phyloP scores from a whole-genome alignment of 2,888 invertebrate species.

The Mesorhabditis spiculigera region DNA sequence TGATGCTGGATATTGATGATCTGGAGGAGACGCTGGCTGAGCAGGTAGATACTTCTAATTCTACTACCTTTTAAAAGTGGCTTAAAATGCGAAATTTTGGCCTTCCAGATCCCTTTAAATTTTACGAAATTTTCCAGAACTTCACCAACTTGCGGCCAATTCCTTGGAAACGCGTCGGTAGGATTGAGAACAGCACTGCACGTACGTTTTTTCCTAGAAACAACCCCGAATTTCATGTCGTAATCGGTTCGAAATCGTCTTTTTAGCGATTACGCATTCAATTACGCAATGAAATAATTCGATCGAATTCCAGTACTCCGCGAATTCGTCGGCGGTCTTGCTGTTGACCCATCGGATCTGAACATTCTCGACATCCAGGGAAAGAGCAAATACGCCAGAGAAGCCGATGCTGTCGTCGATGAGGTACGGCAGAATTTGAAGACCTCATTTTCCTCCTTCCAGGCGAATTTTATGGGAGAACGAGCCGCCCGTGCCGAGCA shows the following conservation, averaged over 20 bases:
- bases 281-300: too few species aligned
- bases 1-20: slow-evolving; percentile 59
- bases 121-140: slow-evolving; percentile 39
- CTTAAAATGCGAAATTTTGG: too few species aligned
- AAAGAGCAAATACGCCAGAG: slow-evolving; percentile 34
- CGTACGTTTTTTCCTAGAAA: slow-evolving; percentile 9
- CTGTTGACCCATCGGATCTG: slow-evolving; percentile 13
- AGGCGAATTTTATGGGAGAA: slow-evolving; percentile 13
- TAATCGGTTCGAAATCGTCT: neutral
- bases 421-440: slow-evolving; percentile 26
- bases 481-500: slow-evolving; percentile 5
- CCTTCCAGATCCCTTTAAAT: neutral
- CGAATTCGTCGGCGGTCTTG: slow-evolving; percentile 26
- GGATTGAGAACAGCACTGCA: slow-evolving; percentile 45
- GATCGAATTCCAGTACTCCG: slow-evolving; percentile 13
- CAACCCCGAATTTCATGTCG: neutral
- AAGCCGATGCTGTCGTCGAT: slow-evolving; percentile 45
- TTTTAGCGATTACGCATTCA: too few species aligned
- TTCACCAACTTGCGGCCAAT: slow-evolving; percentile 56
- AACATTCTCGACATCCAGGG: slow-evolving; percentile 18
- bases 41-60: neutral
- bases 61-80: too few species aligned
- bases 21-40: slow-evolving; percentile 43
- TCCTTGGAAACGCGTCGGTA: slow-evolving; percentile 58
- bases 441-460: neutral